These are phyloP conservation scores for Gobius niger DNA, from an alignment of 2,113 vertebrate genomes.

Conservation along the genomic window DNA sequence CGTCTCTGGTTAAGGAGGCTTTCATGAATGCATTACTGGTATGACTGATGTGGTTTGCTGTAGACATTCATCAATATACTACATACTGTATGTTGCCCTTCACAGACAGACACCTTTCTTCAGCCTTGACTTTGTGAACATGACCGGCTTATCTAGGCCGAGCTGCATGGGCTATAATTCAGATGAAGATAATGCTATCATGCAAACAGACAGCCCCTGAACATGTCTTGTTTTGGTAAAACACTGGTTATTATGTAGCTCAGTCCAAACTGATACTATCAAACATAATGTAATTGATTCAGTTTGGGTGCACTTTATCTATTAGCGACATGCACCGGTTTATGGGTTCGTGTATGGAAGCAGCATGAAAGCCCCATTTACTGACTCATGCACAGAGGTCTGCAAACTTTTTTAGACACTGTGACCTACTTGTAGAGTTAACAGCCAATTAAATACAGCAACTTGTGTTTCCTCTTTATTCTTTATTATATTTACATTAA, in stretches of 20 bases:
- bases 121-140: slow-evolving; percentile 19
- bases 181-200: slow-evolving; percentile 18
- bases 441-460: too few relatives aligned
- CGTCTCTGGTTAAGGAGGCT: slow-evolving; percentile 13
- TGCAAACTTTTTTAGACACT: too few relatives aligned
- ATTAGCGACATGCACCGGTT: not conserved
- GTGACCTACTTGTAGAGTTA: too few relatives aligned
- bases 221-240: slow-evolving; percentile 32
- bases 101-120: slow-evolving; percentile 40
- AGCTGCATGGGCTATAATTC: slow-evolving; percentile 18
- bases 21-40: not conserved
- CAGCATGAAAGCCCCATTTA: not conserved
- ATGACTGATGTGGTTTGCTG: not conserved
- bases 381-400: too few relatives aligned
- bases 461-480: too few relatives aligned
- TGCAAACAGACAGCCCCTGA: slow-evolving; percentile 35
- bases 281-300: slow-evolving; percentile 35
- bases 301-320: slow-evolving; percentile 17
- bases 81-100: slow-evolving; percentile 28
- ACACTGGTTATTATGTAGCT: slow-evolving; percentile 32
- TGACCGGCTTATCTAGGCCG: slow-evolving; percentile 43
- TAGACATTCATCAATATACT: slow-evolving; percentile 26
- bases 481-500: too few relatives aligned
- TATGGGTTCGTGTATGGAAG: not conserved
- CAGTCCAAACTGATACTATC: slow-evolving; percentile 43